Base-by-base conservation (phyloP, 2,113 vertebrate species). In the Pachycephala philippinensis region DNA sequence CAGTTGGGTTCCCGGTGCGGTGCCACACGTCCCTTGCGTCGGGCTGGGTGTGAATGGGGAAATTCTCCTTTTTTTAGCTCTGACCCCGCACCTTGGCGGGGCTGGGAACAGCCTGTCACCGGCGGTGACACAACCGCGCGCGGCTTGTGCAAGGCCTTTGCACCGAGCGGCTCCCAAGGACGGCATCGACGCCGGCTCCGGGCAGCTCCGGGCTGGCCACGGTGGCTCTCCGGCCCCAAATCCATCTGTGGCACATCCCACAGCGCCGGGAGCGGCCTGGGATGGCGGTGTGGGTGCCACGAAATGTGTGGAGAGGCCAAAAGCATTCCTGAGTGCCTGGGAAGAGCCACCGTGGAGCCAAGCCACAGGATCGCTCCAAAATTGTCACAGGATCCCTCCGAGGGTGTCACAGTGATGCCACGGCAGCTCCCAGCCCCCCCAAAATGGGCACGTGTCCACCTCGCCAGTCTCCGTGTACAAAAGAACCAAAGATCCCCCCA, bases 321-420 rank as follows among this genome's bases (percentile, higher is more conserved):
- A 88, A 90, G 2, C 1, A 0, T 11, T 45, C 50, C 65, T 0
- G 0, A n/a, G 4, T 1, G 11, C 28, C 19, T 0, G 4, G n/a
- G n/a, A 82, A 87, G 11, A 56, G 84, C 23, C 68, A 7, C 8
- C 0, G 0, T 0, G 7, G 75, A 83, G 56, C 23, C 0, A 1
- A 77, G 60, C 24, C 21, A n/a, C n/a, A n/a, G n/a, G n/a, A n/a
- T n/a, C n/a, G n/a, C n/a, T n/a, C n/a, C n/a, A n/a, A n/a, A n/a
- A n/a, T n/a, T n/a, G n/a, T n/a, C n/a, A n/a, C n/a, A n/a, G n/a
- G n/a, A n/a, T n/a, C n/a, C n/a, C n/a, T n/a, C n/a, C n/a, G n/a
- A n/a, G n/a, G n/a, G n/a, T n/a, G n/a, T n/a, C n/a, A n/a, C 24
- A 1, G 0, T 7, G 92, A 2, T 50, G 71, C 10, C 31, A 5